These are phyloP conservation scores for Microchirus variegatus DNA, from an alignment of 2,797 vertebrate genomes.

Conservation along the genomic window DNA sequence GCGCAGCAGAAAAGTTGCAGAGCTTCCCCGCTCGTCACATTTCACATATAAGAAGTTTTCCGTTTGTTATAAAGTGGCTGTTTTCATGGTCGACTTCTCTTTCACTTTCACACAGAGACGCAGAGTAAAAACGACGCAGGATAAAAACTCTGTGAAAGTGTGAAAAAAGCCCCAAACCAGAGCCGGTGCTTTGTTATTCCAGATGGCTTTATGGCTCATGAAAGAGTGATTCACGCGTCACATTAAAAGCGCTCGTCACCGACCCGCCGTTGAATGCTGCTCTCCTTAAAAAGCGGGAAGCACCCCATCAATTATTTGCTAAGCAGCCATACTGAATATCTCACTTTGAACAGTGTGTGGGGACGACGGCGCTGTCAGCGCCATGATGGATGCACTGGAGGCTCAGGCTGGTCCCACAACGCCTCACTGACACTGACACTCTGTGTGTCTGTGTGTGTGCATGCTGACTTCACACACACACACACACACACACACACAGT, in stretches of 20 bases:
- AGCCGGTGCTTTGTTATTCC: constrained; percentile 65
- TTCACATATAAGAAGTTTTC: too few species aligned
- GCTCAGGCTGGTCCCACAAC: neutral
- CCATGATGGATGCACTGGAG: constrained; percentile 78
- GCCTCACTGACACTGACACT: constrained; percentile 3
- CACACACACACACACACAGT: neutral
- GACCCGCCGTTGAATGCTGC: constrained; percentile 55
- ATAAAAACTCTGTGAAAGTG: constrained; percentile 33
- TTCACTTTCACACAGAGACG: too few species aligned
- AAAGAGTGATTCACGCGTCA: constrained; percentile 73
- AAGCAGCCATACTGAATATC: constrained; percentile 82
- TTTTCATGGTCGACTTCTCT: neutral
- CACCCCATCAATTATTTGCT: constrained; percentile 80
- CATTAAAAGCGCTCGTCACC: constrained; percentile 62
- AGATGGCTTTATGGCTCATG: constrained; percentile 74
- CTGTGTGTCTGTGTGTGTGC: constrained; percentile 29
- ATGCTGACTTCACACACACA: neutral
- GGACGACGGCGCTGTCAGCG: constrained; percentile 71
- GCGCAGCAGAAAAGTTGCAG: too few species aligned
- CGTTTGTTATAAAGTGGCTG: too few species aligned
- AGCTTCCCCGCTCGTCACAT: too few species aligned
- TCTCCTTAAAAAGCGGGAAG: constrained; percentile 72
- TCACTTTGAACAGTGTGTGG: constrained; percentile 78
- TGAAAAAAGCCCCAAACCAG: constrained; percentile 46
- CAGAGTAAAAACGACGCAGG: neutral